Evolutionary conservation across 2,888 invertebrate genomes (phyloP).

Genomic region (Stenodema calcarata): DNA sequence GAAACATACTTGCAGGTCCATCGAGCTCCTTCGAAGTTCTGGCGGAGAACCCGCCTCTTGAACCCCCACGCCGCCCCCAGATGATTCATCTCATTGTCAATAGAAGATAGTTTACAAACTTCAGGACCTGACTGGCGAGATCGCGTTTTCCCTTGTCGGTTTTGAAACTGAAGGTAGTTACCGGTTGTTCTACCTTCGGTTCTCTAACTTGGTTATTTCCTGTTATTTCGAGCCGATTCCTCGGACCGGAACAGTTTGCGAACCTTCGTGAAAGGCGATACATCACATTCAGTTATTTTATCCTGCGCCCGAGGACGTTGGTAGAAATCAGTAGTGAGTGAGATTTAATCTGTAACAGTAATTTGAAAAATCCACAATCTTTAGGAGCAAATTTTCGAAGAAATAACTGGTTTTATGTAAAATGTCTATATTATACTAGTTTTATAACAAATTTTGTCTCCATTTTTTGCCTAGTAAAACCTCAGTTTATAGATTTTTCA

Average conservation of each 20-base stretch:
- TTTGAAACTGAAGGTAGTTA: neutral
- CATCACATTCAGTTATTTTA: neutral
- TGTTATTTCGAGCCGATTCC: neutral
- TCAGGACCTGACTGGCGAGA: neutral
- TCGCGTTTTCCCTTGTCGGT: neutral
- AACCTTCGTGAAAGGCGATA: neutral
- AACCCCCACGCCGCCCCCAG: neutral
- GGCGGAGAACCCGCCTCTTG: neutral
- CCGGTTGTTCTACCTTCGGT: neutral
- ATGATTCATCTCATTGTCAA: neutral
- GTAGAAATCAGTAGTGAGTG: too few species aligned
- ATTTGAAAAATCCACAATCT: too few species aligned
- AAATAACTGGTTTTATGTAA: too few species aligned
- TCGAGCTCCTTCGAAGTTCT: neutral
- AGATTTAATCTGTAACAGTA: too few species aligned
- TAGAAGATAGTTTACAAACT: conserved; percentile 2
- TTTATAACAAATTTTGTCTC: too few species aligned
- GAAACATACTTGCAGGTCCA: neutral
- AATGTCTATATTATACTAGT: too few species aligned
- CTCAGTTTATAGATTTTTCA: too few species aligned
- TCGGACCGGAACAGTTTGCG: neutral
- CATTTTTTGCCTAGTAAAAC: too few species aligned
- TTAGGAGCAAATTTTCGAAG: too few species aligned
- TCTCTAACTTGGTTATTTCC: neutral
- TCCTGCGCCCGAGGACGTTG: neutral